These are phyloP conservation scores for Pungitius pungitius DNA, from an alignment of 2,113 vertebrate genomes.

Conservation along the genomic window DNA sequence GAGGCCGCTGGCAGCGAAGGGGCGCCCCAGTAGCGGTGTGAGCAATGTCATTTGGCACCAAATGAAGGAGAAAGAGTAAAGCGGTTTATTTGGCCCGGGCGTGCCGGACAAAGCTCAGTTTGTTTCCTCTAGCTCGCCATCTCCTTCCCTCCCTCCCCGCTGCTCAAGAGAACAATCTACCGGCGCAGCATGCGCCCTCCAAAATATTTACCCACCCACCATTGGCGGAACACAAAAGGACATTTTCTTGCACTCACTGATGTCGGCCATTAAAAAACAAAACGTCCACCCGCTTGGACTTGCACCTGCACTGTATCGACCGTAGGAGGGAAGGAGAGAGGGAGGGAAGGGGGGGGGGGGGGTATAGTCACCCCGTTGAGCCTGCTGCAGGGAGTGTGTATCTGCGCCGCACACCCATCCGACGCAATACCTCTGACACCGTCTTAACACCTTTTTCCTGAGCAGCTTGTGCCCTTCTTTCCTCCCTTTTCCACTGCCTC, in stretches of 20 bases:
- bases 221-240: conserved; percentile 66
- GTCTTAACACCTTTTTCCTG: conserved; percentile 55
- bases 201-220: conserved; percentile 73
- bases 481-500: conserved; percentile 7
- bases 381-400: conserved; percentile 28
- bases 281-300: conserved; percentile 31
- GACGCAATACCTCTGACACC: conserved; percentile 48
- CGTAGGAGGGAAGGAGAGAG: no score
- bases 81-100: conserved; percentile 53
- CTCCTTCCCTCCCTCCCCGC: conserved; percentile 52
- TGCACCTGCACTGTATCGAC: conserved; percentile 43
- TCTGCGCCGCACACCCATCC: conserved; percentile 21
- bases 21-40: conserved; percentile 56
- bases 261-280: conserved; percentile 63
- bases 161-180: conserved; percentile 67
- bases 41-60: conserved; percentile 74
- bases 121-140: conserved; percentile 48
- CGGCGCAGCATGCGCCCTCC: conserved; percentile 57
- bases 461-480: conserved; percentile 50
- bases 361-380: conserved; percentile 26
- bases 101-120: conserved; percentile 66
- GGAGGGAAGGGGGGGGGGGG: background rate
- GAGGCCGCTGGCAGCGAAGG: conserved; percentile 56
- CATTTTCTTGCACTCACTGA: conserved; percentile 55
- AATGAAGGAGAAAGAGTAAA: conserved; percentile 74